Evolutionary conservation across 2,113 vertebrate genomes (phyloP), one percentile per base, ranked within the genome.

Genomic region (Saguinus midas): DNA sequence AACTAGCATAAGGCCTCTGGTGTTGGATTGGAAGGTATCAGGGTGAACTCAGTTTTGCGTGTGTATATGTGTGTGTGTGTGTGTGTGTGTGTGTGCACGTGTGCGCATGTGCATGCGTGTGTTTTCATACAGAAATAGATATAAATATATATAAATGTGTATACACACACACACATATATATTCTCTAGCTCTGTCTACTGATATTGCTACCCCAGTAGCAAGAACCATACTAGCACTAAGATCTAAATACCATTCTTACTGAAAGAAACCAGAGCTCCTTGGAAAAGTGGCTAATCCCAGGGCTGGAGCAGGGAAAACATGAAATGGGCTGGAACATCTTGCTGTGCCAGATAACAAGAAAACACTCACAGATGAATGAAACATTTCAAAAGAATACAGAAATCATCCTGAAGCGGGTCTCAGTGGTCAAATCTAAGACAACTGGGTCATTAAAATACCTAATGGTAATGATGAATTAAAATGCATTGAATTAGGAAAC

Each of bases 311-410:
- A 84, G 21, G 48, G 35, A 52, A 96, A 96, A 86, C 32, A 17
- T 32, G 58, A 80, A 57, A 76, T 57, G 9, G 55, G 55, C n/a
- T 11, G 80, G 76, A 61, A 66, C 5, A 50, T 76, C 70, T 50
- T 92, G 48, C 61, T 95, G 55, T 79, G n/a, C 57, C 87, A 94
- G 64, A 84, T 92, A 92, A 82, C 29, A 87, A 73, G 25, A 81
- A 95, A 48, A 84, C 25, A 5, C 6, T 82, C 45, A 57, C 21
- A 93, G 81, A 91, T 81, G 4, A 97, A 76, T 50, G 35, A 57
- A 58, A 14, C 13, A 61, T 91, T 91, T 90, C 17, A 81, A 88
- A 91, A 91, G 9, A 12, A 73, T 23, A 3, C 20, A 83, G 37
- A 83, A 92, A 48, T 83, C 55, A 81, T 73, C 40, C 58, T 83